Base-by-base conservation (phyloP, 2,113 vertebrate species). In the Ochotona princeps region DNA sequence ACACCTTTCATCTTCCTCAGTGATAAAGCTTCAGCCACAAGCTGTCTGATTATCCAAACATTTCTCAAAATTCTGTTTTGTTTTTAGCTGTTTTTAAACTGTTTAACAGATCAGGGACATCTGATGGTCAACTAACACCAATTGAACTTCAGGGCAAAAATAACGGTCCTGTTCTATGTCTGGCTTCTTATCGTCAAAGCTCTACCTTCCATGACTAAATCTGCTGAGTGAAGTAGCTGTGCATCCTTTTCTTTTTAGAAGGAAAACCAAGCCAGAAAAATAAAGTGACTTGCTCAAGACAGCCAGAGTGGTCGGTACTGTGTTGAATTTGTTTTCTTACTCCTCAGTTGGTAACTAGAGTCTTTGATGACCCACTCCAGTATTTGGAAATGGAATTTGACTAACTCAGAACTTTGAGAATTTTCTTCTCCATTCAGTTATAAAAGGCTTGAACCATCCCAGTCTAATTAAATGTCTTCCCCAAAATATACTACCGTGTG, bases 111-210 rank as follows among this genome's bases (percentile, higher is more conserved):
- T 69, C 51, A 32, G 44, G 21, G n/a, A 23, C 61, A 5, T 30
- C 60, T 12, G 57, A 70, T 25, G 35, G 73, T 49, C 83, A 65
- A 21, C 49, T 35, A 32, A 7, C 32, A 76, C 17, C 10, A 26
- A 51, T 60, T 25, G 23, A 20, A 17, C 83, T 60, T 73, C 5
- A 13, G 83, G 44, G 12, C 15, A 35, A 74, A 86, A 72, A 72
- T 65, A 23, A 75, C 51, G 49, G 5, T 20, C 75, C 44, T 61
- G 11, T 7, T 17, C 10, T 12, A 26, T 17, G n/a, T 47, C 79
- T 85, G 82, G 26, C 65, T 80, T 95, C 70, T 67, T 73, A 0
- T 69, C 79, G 63, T 85, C 92, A n/a, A 49, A 86, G 44, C 18
- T 7, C 35, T 90, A n/a, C 54, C 65, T 35, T 82, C 21, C 15